These are phyloP conservation scores for Rhamnusium bicolor DNA, from an alignment of 2,888 invertebrate species.

Conservation along the genomic window DNA sequence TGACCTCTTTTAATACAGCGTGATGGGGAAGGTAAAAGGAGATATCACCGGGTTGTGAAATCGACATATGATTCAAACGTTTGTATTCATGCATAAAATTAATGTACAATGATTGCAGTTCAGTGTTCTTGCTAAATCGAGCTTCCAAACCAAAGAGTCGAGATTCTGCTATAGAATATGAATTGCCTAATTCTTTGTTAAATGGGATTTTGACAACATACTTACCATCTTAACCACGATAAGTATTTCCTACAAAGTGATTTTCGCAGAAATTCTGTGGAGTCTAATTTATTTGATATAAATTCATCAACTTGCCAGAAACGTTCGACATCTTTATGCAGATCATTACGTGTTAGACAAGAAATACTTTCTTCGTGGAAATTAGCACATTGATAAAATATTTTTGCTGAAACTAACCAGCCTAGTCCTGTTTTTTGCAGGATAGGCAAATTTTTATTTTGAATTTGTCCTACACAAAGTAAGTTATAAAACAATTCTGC, in stretches of 20 bases:
- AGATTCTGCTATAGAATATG: conserved; percentile 1
- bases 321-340: not conserved
- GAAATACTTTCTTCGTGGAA: not conserved
- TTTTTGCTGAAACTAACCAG: not conserved
- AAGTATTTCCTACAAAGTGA: not conserved
- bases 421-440: not conserved
- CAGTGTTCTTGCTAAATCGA: not conserved
- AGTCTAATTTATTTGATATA: not conserved
- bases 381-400: not conserved
- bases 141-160: not conserved
- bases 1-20: not conserved
- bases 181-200: not conserved
- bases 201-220: conserved; percentile 7
- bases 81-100: not conserved
- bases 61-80: not conserved
- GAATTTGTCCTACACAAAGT: not conserved
- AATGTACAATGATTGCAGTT: not conserved
- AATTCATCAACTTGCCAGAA: conserved; percentile 13
- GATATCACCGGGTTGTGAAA: not conserved
- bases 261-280: not conserved
- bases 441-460: conserved; percentile 1
- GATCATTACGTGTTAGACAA: not conserved
- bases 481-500: not conserved
- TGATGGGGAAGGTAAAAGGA: conserved; percentile 6
- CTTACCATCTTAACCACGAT: conserved; percentile 1